Conservation (phyloP, 2,888 invertebrate genomes). For the Microdon myrmicae region DNA sequence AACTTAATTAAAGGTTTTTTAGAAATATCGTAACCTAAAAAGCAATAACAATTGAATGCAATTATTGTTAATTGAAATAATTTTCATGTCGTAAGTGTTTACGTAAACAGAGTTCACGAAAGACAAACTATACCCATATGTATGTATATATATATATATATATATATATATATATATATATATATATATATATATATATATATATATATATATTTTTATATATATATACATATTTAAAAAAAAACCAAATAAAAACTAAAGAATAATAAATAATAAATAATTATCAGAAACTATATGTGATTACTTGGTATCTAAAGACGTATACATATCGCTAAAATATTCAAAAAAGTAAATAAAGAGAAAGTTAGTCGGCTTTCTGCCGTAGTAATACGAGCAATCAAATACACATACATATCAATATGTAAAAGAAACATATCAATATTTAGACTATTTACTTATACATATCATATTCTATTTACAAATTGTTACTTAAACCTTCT, state of each 20-base stretch:
- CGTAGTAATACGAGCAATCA: background rate
- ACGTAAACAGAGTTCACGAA: too few relatives aligned
- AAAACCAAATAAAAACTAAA: conserved; percentile 22
- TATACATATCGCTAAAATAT: conserved; percentile 52
- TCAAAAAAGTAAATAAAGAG: too few relatives aligned
- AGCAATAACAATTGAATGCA: too few relatives aligned
- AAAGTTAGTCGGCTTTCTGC: background rate
- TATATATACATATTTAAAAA: conserved; percentile 20
- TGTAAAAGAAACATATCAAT: conserved; percentile 44
- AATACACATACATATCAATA: conserved; percentile 41
- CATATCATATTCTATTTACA: conserved; percentile 35
- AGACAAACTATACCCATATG: background rate
- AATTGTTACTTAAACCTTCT: background rate
- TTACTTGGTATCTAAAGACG: conserved; percentile 4
- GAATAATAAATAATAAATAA: conserved; percentile 17
- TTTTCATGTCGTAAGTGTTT: background rate
- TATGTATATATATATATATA: conserved; percentile 2
- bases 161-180: conserved; percentile 2
- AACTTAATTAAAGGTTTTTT: too few relatives aligned
- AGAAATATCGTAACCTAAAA: too few relatives aligned
- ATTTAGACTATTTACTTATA: conserved; percentile 33
- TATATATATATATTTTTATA: conserved; percentile 14
- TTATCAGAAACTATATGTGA: conserved; percentile 5
- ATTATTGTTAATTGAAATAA: background rate
- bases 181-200: background rate